Evolutionary conservation across 2,797 vertebrate genomes (phyloP).

Genomic region (Poecilia wingei): DNA sequence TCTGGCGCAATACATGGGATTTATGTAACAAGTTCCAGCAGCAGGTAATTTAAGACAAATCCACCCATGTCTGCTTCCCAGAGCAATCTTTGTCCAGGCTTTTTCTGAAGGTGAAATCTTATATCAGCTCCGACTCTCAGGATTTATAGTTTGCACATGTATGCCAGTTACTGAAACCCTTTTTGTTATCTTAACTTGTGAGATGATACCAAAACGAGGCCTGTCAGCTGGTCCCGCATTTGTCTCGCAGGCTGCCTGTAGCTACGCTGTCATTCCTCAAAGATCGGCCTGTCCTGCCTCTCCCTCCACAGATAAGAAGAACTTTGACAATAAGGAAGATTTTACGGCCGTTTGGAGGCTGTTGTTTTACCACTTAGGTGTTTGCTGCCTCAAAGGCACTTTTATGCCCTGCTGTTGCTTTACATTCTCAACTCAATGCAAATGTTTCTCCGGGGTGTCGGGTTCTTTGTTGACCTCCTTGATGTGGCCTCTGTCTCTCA

Average conservation of each 20-base stretch:
- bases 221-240: constrained; percentile 56
- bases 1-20: constrained; percentile 40
- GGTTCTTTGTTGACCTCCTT: constrained; percentile 79
- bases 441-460: constrained; percentile 78
- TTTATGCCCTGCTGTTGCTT: constrained; percentile 64
- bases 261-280: constrained; percentile 47
- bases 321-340: constrained; percentile 58
- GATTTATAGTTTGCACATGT: constrained; percentile 55
- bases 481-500: constrained; percentile 76
- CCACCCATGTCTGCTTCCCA: constrained; percentile 21
- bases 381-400: constrained; percentile 57
- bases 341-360: constrained; percentile 62
- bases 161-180: constrained; percentile 31
- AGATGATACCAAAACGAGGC: constrained; percentile 61
- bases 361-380: constrained; percentile 68
- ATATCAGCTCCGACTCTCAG: constrained; percentile 30
- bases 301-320: constrained; percentile 55
- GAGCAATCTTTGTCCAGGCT: constrained; percentile 15
- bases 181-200: constrained; percentile 54
- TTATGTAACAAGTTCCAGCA: constrained; percentile 46
- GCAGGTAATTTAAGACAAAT: constrained; percentile 30
- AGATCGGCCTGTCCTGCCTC: constrained; percentile 37
- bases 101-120: constrained; percentile 45
- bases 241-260: constrained; percentile 39
- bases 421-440: constrained; percentile 78